A percentile compares a stretch with the other conserved stretches of the same genome.
These are phyloP conservation scores for Zaprionus lachaisei DNA, from an alignment of 1,140 invertebrate genomes.

Conservation along the genomic window DNA sequence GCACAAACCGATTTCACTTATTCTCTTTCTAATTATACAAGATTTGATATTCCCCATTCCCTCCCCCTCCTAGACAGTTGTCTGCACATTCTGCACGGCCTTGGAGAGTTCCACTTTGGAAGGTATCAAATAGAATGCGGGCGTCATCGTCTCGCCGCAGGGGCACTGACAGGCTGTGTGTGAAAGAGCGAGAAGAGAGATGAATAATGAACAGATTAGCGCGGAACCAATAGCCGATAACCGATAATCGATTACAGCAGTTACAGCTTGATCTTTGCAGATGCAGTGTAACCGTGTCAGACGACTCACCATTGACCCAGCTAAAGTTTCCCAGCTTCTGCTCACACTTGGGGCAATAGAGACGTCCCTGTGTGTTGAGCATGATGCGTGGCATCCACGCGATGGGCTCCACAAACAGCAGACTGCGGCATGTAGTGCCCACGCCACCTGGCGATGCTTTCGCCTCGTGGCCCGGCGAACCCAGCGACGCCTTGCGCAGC, in stretches of 20 bases:
- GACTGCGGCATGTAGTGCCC: slow-evolving; percentile 87
- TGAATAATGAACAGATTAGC: neutral
- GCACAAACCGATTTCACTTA: slow-evolving; percentile 40
- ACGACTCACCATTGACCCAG: slow-evolving; percentile 90
- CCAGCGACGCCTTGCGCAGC: slow-evolving; percentile 71
- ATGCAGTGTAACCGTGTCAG: neutral
- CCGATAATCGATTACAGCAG: neutral
- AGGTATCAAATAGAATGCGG: slow-evolving; percentile 93
- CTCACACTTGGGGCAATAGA: slow-evolving; percentile 93
- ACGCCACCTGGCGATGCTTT: slow-evolving; percentile 3
- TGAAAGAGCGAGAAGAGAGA: neutral
- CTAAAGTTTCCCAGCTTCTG: slow-evolving; percentile 93
- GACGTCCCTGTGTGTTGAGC: slow-evolving; percentile 89
- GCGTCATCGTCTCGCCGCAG: slow-evolving; percentile 92
- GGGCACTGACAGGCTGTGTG: slow-evolving; percentile 90
- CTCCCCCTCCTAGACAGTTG: slow-evolving; percentile 87
- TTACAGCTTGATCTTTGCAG: too few species aligned
- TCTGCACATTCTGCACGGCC: slow-evolving; percentile 93
- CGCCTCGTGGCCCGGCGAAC: slow-evolving; percentile 58
- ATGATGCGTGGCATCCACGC: slow-evolving; percentile 91
- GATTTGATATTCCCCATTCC: neutral
- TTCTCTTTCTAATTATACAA: neutral
- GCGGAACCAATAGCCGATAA: neutral
- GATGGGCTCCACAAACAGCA: slow-evolving; percentile 92
- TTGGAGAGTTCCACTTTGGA: slow-evolving; percentile 95